These are phyloP conservation scores for Eristalis intricaria DNA, from an alignment of 2,888 invertebrate genomes.

Conservation along the genomic window DNA sequence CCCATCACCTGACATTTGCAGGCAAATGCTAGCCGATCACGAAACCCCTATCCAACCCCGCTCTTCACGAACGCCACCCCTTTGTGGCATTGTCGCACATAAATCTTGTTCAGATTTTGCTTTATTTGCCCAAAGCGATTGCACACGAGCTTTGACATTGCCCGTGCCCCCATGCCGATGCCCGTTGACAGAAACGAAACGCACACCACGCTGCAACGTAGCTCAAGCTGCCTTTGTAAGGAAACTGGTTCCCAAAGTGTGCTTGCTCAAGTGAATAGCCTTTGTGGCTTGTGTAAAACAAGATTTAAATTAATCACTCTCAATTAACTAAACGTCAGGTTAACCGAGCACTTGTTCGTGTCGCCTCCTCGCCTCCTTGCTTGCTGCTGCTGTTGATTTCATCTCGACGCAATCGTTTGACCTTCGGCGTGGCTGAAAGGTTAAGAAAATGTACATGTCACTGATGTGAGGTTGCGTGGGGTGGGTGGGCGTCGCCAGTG, in stretches of 20 bases:
- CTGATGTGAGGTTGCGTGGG: constrained; percentile 3
- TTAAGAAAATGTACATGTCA: constrained; percentile 19
- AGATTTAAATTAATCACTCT: constrained; percentile 53
- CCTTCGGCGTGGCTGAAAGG: constrained; percentile 55
- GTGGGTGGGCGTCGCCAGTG: constrained; percentile 40
- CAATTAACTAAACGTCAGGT: constrained; percentile 53
- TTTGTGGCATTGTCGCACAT: not conserved
- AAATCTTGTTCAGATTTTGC: not conserved
- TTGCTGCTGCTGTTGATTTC: not conserved
- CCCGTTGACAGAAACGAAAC: not conserved
- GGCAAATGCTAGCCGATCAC: not conserved
- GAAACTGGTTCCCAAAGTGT: constrained; percentile 37
- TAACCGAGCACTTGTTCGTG: not conserved
- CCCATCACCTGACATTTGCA: not conserved
- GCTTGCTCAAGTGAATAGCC: constrained; percentile 27
- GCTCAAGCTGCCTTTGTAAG: not conserved
- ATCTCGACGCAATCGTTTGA: constrained; percentile 20
- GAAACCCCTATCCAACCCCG: not conserved
- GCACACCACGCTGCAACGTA: not conserved
- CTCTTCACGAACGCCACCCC: not conserved
- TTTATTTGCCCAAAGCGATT: not conserved
- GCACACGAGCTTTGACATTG: not conserved
- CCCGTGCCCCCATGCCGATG: not conserved
- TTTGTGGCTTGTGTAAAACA: constrained; percentile 34
- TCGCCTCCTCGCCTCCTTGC: not conserved